phyloP scores from a whole-genome alignment of 2,113 vertebrate genomes.

The Erythrocercus mccallii region DNA sequence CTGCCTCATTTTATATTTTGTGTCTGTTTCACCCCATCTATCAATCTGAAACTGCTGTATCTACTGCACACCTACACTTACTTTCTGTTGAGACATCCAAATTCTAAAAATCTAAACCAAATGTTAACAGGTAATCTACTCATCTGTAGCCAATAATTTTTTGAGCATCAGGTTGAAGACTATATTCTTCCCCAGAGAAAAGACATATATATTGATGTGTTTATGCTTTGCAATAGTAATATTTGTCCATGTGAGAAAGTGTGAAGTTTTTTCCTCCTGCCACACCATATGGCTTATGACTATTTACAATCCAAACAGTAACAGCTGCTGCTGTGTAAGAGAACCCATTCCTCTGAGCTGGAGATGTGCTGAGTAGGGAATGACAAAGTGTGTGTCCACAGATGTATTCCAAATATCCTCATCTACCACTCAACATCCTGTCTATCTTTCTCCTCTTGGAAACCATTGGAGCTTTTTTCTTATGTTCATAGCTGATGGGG shows the following conservation, averaged over 20 bases:
- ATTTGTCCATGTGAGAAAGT: constrained; percentile 76
- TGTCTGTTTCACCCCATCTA: neutral
- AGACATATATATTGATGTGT: constrained; percentile 63
- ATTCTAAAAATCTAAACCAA: neutral
- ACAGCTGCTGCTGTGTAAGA: constrained; percentile 68
- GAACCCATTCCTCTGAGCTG: constrained; percentile 58
- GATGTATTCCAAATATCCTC: constrained; percentile 33
- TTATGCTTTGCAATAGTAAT: constrained; percentile 76
- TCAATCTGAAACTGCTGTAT: neutral
- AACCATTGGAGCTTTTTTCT: neutral
- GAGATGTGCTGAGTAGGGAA: constrained; percentile 40
- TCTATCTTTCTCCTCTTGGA: neutral
- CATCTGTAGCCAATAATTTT: neutral
- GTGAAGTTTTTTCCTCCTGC: constrained; percentile 65
- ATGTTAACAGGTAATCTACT: constrained; percentile 43
- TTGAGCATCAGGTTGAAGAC: constrained; percentile 39
- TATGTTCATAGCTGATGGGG: neutral
- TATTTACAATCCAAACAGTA: constrained; percentile 73
- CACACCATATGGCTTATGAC: constrained; percentile 77
- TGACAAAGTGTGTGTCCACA: constrained; percentile 31
- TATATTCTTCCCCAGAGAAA: constrained; percentile 56
- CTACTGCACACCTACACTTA: neutral
- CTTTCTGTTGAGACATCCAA: neutral
- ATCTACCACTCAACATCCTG: neutral
- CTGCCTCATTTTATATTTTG: neutral